Conservation (phyloP, 1,140 invertebrate species). For the Macrobrachium nipponense region DNA sequence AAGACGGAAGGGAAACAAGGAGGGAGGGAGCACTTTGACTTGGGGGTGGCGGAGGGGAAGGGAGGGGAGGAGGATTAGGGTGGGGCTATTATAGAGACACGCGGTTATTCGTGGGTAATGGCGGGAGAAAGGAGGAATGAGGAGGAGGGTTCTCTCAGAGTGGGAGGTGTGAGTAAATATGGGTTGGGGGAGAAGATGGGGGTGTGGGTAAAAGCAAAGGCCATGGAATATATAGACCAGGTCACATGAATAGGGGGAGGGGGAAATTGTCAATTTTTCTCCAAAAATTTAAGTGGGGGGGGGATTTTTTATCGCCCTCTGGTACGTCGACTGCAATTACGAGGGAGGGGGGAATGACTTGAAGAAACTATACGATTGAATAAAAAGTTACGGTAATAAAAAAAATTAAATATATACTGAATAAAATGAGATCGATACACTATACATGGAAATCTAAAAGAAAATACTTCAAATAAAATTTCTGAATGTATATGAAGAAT, state of each 20-base stretch:
- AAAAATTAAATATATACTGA: too few relatives aligned
- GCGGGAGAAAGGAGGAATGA: background rate
- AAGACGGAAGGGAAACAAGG: background rate
- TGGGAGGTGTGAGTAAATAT: background rate
- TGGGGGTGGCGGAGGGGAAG: background rate
- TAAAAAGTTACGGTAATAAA: too few relatives aligned
- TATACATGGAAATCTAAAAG: too few relatives aligned
- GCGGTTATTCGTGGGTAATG: background rate
- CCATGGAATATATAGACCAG: background rate
- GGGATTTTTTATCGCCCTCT: too few relatives aligned
- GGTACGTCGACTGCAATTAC: too few relatives aligned
- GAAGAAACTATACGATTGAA: too few relatives aligned
- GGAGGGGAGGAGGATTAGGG: background rate
- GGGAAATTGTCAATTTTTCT: background rate
- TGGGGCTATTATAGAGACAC: background rate
- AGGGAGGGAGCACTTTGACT: background rate
- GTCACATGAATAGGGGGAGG: too few relatives aligned
- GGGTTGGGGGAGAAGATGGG: background rate
- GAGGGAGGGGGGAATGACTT: too few relatives aligned
- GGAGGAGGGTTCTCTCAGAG: background rate
- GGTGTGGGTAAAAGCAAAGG: background rate
- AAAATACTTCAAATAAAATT: too few relatives aligned
- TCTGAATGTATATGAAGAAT: too few relatives aligned
- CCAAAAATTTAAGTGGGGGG: background rate
- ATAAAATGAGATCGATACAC: too few relatives aligned